Evolutionary conservation across 2,888 invertebrate species (phyloP).

Genomic region (Chironomus riparius): DNA sequence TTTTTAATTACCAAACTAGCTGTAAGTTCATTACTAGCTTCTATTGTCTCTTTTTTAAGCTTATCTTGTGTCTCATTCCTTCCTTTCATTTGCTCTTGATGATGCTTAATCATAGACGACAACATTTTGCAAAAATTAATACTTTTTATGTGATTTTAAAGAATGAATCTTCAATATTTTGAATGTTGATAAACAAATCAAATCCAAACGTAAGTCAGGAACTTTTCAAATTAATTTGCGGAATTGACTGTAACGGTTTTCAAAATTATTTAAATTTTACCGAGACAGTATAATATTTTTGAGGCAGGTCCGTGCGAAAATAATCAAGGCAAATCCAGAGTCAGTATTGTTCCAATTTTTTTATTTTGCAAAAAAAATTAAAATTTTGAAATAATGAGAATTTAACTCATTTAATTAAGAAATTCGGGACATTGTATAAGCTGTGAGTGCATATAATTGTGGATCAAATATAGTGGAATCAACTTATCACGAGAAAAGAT

Average conservation of each 20-base stretch:
- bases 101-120: conserved; percentile 77
- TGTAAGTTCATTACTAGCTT: conserved; percentile 85
- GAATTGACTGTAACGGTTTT: neutral
- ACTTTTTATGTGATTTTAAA: neutral
- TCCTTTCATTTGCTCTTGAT: conserved; percentile 67
- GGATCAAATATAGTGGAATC: neutral
- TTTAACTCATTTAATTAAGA: too few relatives aligned
- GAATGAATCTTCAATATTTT: neutral
- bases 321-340: too few relatives aligned
- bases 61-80: conserved; percentile 76
- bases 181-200: neutral
- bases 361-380: too few relatives aligned
- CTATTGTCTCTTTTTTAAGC: conserved; percentile 70
- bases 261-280: neutral
- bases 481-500: neutral
- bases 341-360: too few relatives aligned
- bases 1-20: conserved; percentile 43
- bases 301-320: too few relatives aligned
- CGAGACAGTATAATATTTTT: neutral
- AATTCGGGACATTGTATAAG: neutral
- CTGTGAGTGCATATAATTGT: neutral
- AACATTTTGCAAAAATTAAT: conserved; percentile 52
- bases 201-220: neutral
- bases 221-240: neutral
- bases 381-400: too few relatives aligned